Evolutionary conservation across 2,113 vertebrate species (phyloP).

Genomic region (Tauraco erythrolophus): DNA sequence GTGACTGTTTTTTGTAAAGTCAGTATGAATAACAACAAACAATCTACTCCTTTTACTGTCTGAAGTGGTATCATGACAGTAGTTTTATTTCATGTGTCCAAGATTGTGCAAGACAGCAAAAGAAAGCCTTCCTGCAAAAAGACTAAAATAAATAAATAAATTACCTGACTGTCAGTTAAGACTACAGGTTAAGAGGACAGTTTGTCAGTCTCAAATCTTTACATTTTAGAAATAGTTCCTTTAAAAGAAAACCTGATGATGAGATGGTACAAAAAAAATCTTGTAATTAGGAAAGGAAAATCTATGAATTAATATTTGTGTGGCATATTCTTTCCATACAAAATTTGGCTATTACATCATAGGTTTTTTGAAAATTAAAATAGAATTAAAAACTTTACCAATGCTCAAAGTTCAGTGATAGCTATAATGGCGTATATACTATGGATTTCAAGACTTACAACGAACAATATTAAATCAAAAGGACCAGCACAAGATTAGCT

Average conservation of each 20-base stretch:
- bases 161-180: background rate
- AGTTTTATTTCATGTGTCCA: background rate
- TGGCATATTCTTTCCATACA: background rate
- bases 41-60: background rate
- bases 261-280: rapidly evolving
- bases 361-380: background rate
- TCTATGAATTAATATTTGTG: background rate
- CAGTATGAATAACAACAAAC: background rate
- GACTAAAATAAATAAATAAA: background rate
- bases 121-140: background rate
- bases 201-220: background rate
- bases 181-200: background rate
- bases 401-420: background rate
- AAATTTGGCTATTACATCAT: background rate
- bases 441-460: background rate
- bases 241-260: background rate
- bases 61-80: background rate
- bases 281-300: background rate
- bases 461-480: background rate
- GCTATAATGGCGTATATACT: background rate
- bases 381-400: background rate
- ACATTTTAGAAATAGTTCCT: background rate
- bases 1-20: background rate
- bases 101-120: background rate
- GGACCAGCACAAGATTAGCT: background rate